Conservation (phyloP, 1,140 invertebrate species). For the Drosophila subpulchrella region DNA sequence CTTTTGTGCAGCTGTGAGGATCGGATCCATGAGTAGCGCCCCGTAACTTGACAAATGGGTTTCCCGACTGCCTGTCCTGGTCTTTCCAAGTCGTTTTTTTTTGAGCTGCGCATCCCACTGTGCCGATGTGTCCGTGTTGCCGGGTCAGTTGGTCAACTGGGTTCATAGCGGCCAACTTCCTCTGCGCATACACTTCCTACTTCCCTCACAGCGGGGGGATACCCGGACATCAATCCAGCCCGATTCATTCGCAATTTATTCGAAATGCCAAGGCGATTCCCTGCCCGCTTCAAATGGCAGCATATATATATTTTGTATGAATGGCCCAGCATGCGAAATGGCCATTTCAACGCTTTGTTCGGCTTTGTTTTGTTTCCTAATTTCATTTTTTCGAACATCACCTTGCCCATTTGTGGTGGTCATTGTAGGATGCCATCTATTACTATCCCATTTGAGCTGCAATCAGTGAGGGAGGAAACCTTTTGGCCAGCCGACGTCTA, state of each 20-base stretch:
- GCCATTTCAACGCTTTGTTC: slow-evolving; percentile 24
- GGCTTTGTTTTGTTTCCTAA: slow-evolving; percentile 29
- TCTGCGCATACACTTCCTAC: slow-evolving; percentile 62
- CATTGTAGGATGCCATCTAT: slow-evolving; percentile 35
- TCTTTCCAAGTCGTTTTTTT: slow-evolving; percentile 19
- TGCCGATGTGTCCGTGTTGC: slow-evolving; percentile 35
- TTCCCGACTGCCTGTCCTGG: slow-evolving; percentile 27
- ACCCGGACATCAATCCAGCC: slow-evolving; percentile 27
- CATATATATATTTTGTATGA: slow-evolving; percentile 37
- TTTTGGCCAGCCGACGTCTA: not conserved
- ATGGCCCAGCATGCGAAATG: slow-evolving; percentile 61
- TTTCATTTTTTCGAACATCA: slow-evolving; percentile 47
- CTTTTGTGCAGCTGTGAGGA: slow-evolving; percentile 47
- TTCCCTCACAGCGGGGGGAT: slow-evolving; percentile 61
- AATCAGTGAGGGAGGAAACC: not conserved
- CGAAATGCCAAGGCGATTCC: slow-evolving; percentile 67
- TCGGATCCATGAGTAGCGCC: slow-evolving; percentile 52
- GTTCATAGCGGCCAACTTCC: slow-evolving; percentile 49
- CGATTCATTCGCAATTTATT: slow-evolving; percentile 80
- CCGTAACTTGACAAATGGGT: slow-evolving; percentile 75
- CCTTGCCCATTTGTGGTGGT: slow-evolving; percentile 48
- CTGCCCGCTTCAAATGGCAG: slow-evolving; percentile 62
- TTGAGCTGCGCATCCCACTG: slow-evolving; percentile 57
- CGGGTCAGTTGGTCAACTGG: slow-evolving; percentile 30
- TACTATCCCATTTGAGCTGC: not conserved